Conservation (phyloP, 2,797 vertebrate genomes). For the Paramormyrops hopkinsi region DNA sequence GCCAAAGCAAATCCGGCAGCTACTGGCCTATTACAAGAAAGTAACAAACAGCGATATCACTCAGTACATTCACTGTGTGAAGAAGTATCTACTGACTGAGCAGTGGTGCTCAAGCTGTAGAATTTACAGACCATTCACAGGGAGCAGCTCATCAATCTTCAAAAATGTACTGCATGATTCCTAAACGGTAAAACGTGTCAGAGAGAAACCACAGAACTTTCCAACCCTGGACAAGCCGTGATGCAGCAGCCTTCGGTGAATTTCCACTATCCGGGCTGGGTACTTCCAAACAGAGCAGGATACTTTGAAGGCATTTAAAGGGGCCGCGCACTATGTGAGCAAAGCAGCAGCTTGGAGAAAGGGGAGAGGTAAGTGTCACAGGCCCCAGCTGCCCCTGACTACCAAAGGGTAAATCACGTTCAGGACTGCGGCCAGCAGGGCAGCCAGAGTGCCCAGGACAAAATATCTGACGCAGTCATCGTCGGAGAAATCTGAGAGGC, state of each 20-base stretch:
- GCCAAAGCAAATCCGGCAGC: not conserved
- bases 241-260: not conserved
- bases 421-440: slow-evolving; percentile 79
- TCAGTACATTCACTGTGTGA: not conserved
- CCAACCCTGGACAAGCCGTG: not conserved
- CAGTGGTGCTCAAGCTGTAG: not conserved
- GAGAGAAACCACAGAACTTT: not conserved
- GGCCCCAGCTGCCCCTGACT: slow-evolving; percentile 69
- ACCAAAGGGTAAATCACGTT: slow-evolving; percentile 84
- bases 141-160: not conserved
- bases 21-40: not conserved
- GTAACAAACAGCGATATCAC: not conserved
- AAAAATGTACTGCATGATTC: not conserved
- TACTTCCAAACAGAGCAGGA: not conserved
- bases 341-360: not conserved
- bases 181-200: not conserved
- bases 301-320: not conserved
- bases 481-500: slow-evolving; percentile 66
- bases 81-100: not conserved
- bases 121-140: not conserved
- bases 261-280: not conserved
- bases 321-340: not conserved
- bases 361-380: slow-evolving; percentile 30
- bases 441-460: slow-evolving; percentile 78
- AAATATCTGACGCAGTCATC: slow-evolving; percentile 84